Evolutionary conservation across 2,888 invertebrate species (phyloP).

Genomic region (Agrochola macilenta): DNA sequence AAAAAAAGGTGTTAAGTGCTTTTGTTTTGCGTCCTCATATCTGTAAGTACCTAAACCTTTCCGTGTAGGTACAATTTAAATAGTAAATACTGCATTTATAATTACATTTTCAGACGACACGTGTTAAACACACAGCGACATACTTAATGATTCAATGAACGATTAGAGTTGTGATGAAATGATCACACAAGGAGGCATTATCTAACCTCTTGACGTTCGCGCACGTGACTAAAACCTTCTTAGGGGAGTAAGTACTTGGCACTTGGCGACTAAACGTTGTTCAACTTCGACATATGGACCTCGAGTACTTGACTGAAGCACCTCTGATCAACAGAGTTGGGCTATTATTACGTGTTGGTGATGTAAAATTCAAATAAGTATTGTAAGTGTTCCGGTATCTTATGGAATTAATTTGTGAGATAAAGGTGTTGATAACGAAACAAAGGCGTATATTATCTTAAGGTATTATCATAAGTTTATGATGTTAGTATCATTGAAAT

Average conservation of each 20-base stretch:
- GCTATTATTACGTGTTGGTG: slow-evolving; percentile 24
- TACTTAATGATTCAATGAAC: slow-evolving; percentile 48
- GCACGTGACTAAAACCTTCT: slow-evolving; percentile 79
- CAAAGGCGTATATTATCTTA: not conserved
- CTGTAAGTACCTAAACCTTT: not conserved
- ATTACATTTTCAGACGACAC: slow-evolving; percentile 21
- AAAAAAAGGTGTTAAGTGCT: not conserved
- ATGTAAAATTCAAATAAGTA: slow-evolving; percentile 12
- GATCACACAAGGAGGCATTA: slow-evolving; percentile 78
- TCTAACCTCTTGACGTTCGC: slow-evolving; percentile 70
- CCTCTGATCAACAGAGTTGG: slow-evolving; percentile 45
- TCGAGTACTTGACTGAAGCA: slow-evolving; percentile 68
- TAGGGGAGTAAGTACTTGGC: slow-evolving; percentile 58
- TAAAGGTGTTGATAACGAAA: slow-evolving; percentile 20
- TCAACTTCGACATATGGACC: slow-evolving; percentile 79
- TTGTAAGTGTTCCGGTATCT: slow-evolving; percentile 3
- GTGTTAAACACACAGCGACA: slow-evolving; percentile 29
- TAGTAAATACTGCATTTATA: not conserved
- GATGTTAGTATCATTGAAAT: not conserved
- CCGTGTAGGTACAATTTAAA: not conserved
- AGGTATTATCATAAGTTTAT: slow-evolving; percentile 2
- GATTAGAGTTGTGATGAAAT: slow-evolving; percentile 68
- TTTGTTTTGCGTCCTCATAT: too few relatives aligned
- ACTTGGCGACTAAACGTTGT: slow-evolving; percentile 57
- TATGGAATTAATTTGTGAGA: slow-evolving; percentile 25